These are phyloP conservation scores for Dendrocincla tyrannina DNA, from an alignment of 2,797 vertebrate genomes.

Conservation along the genomic window DNA sequence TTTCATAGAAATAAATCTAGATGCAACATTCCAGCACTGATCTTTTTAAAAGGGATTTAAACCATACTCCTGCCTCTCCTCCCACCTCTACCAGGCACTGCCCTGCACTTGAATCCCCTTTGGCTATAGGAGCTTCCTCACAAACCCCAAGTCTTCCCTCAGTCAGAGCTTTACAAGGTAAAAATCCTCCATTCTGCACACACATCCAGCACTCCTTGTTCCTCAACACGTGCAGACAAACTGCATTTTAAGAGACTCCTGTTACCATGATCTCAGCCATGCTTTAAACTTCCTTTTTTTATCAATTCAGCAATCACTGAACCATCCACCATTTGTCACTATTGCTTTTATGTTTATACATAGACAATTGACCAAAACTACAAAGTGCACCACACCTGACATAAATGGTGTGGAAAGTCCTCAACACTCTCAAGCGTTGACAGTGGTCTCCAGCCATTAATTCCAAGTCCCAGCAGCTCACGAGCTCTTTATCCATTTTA, in stretches of 20 bases:
- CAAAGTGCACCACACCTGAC: background rate
- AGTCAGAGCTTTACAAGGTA: background rate
- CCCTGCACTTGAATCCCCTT: background rate
- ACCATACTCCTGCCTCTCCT: background rate
- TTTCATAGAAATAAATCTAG: background rate
- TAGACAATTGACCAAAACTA: background rate
- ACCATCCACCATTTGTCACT: background rate
- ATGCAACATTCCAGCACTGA: background rate
- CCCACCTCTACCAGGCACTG: too few relatives aligned
- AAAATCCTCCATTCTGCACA: background rate
- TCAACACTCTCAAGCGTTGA: background rate
- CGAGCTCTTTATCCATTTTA: conserved; percentile 30
- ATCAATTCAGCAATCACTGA: background rate
- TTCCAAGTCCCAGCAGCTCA: background rate
- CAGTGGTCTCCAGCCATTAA: background rate
- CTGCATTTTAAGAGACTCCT: background rate
- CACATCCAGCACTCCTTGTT: background rate
- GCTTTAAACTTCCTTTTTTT: background rate
- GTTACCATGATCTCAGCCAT: background rate
- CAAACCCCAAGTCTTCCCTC: background rate
- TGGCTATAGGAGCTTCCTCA: background rate
- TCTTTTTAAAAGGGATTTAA: background rate
- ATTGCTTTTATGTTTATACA: background rate
- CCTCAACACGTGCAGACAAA: background rate
- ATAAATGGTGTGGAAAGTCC: background rate